These are phyloP conservation scores for Netelia fuscicornis DNA, from an alignment of 2,888 invertebrate species.

Conservation along the genomic window DNA sequence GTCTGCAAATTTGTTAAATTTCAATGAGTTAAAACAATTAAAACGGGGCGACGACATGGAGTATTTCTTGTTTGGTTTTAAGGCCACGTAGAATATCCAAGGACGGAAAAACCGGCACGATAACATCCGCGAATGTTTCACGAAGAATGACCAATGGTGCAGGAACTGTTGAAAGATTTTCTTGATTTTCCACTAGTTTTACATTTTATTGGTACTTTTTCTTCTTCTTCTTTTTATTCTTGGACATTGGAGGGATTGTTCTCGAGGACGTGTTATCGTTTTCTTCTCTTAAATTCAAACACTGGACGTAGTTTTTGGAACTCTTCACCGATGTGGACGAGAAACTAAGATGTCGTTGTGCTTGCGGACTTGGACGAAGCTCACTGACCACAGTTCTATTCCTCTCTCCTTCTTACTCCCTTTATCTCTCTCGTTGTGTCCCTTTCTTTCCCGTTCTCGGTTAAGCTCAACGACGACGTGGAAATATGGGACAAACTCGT, in stretches of 20 bases:
- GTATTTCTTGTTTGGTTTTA: not conserved
- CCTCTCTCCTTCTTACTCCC: not conserved
- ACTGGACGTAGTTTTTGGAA: not conserved
- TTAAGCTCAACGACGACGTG: slow-evolving; percentile 23
- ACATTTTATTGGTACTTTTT: not conserved
- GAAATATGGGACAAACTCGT: slow-evolving; percentile 63
- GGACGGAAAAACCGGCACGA: slow-evolving; percentile 33
- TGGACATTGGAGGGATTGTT: not conserved
- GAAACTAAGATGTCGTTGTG: slow-evolving; percentile 9
- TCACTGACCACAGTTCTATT: slow-evolving; percentile 23
- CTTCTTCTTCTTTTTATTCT: not conserved
- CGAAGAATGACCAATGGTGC: slow-evolving; percentile 66
- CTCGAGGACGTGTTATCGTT: no score
- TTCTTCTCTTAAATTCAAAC: not conserved
- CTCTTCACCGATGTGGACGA: not conserved
- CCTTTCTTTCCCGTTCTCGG: not conserved
- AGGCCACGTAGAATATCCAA: slow-evolving; percentile 18
- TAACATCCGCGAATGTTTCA: not conserved
- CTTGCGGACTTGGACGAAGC: slow-evolving; percentile 20
- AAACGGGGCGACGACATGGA: not conserved
- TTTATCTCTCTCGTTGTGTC: not conserved
- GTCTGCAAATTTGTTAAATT: not conserved
- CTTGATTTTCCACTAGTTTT: not conserved
- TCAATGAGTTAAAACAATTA: not conserved
- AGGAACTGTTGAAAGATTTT: not conserved